Evolutionary conservation across 1,140 invertebrate species (phyloP).

Genomic region (Calephelis nemesis): DNA sequence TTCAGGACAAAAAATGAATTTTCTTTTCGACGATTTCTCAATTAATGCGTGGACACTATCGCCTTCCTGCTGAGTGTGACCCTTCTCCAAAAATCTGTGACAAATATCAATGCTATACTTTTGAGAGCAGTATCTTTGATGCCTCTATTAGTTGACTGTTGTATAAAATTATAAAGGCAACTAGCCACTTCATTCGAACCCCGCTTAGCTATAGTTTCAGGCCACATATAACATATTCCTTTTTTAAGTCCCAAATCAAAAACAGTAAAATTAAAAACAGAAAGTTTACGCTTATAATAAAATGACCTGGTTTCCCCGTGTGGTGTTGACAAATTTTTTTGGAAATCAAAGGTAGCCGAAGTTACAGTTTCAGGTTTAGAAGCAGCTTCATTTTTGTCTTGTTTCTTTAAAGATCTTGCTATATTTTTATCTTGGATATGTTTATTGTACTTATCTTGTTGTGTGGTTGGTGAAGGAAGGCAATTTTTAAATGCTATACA

Average conservation of each 20-base stretch:
- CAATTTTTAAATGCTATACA: no score
- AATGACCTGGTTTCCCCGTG: constrained; percentile 27
- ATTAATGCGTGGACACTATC: constrained; percentile 54
- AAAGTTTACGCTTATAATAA: constrained; percentile 37
- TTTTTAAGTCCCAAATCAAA: constrained; percentile 37
- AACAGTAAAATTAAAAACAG: constrained; percentile 41
- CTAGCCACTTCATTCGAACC: constrained; percentile 44
- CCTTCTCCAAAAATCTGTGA: constrained; percentile 51
- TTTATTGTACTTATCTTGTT: no score
- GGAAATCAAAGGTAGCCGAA: constrained; percentile 29
- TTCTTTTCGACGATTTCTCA: constrained; percentile 40
- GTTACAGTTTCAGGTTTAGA: constrained; percentile 17
- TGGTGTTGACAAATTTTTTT: constrained; percentile 28
- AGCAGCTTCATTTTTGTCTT: constrained; percentile 12
- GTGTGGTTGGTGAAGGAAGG: no score
- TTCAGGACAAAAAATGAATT: constrained; percentile 42
- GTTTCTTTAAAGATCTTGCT: constrained; percentile 7
- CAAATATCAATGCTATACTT: constrained; percentile 39
- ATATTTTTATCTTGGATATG: constrained; percentile 19
- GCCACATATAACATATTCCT: constrained; percentile 42
- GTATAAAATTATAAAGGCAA: constrained; percentile 36
- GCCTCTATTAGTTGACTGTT: constrained; percentile 12
- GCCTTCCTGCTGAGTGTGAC: constrained; percentile 57
- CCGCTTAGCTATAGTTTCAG: constrained; percentile 35
- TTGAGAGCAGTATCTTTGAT: constrained; percentile 30